Percentiles rank a stretch among this genome's conserved stretches.
phyloP scores from a whole-genome alignment of 2,888 invertebrate genomes.

The Athripsodes cinereus region DNA sequence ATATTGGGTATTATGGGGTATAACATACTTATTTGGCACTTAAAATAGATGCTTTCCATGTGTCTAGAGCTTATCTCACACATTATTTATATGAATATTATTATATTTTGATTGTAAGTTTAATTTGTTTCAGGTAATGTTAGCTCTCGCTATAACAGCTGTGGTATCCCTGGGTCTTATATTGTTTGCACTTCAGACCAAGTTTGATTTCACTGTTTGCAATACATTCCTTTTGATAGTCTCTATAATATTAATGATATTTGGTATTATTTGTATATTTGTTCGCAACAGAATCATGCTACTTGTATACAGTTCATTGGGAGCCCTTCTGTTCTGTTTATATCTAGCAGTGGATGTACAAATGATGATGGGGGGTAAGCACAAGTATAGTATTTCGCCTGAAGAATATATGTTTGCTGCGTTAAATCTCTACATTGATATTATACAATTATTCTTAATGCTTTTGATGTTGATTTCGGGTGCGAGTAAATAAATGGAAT shows the following conservation, averaged over 20 bases:
- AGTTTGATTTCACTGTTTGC: constrained; percentile 76
- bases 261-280: constrained; percentile 70
- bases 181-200: constrained; percentile 90
- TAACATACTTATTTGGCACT: too few relatives aligned
- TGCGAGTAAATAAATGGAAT: constrained; percentile 34
- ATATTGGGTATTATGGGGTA: too few relatives aligned
- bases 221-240: constrained; percentile 73
- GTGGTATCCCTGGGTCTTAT: constrained; percentile 81
- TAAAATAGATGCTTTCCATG: too few relatives aligned
- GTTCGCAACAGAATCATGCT: constrained; percentile 50
- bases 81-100: too few relatives aligned
- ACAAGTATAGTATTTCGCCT: constrained; percentile 83
- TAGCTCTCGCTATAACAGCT: constrained; percentile 85
- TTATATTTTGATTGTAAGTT: not conserved
- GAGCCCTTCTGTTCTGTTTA: constrained; percentile 82
- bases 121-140: constrained; percentile 53
- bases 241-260: constrained; percentile 66
- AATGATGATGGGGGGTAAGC: constrained; percentile 83
- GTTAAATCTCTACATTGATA: constrained; percentile 81
- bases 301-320: constrained; percentile 75
- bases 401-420: constrained; percentile 95
- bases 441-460: constrained; percentile 85
- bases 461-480: constrained; percentile 71
- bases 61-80: too few relatives aligned
- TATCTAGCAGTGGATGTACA: constrained; percentile 93